Base-by-base conservation (phyloP, 2,797 vertebrate species). In the Smutsia temminckii region DNA sequence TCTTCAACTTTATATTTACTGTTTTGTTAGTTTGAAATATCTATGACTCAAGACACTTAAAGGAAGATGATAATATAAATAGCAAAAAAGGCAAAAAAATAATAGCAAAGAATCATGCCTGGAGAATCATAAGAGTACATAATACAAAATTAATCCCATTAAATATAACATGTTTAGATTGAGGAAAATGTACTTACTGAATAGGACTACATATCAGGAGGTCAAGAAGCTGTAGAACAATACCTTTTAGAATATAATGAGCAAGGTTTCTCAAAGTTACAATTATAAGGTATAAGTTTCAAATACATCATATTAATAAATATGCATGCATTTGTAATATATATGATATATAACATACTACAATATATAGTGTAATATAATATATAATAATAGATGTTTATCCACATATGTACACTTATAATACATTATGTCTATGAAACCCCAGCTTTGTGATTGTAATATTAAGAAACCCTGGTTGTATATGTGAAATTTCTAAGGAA, bases 1-100 rank as follows among this genome's bases (percentile, higher is more conserved):
- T 83, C 4, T 8, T 83, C 77, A 57, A 29, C 11, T 92, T 75
- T 29, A 71, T 25, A 21, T 53, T 95, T 85, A 57, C 40, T 61
- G 7, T 74, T 93, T 55, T 83, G 9, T 87, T 88, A n/a, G 32
- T 71, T 91, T 86, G 14, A 94, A 74, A 68, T 85, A 59, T 20
- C 25, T 32, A 34, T 72, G 6, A 25, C 2, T 89, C 51, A 85
- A 63, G 12, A 78, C 10, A n/a, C 7, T 25, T 55, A 42, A 92
- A 94, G 8, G 20, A 3, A 32, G 4, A 49, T 59, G 42, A 69
- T 83, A 91, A 20, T 5, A 86, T 9, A 83, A 81, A 69, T 34
- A 37, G 13, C 5, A 34, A 75, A 84, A 64, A 55, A 46, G 13
- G 4, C 6, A 32, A 61, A 49, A 29, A 83, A 68, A 46, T 2